phyloP scores from a whole-genome alignment of 2,113 vertebrate genomes.

The Suricata suricatta region DNA sequence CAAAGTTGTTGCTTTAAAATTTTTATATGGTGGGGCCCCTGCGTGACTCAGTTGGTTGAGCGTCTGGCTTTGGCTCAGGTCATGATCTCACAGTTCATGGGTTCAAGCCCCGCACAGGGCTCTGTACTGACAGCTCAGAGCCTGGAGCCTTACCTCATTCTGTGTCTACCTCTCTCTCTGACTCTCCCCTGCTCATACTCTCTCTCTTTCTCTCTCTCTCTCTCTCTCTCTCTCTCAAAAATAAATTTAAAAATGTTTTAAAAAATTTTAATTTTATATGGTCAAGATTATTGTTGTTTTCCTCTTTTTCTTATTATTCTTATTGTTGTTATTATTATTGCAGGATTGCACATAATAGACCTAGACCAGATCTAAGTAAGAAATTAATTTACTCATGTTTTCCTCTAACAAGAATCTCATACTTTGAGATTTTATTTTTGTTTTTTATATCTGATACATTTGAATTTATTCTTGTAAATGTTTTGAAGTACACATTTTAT shows the following conservation, averaged over 20 bases:
- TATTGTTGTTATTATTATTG: not conserved
- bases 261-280: not conserved
- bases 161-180: no score
- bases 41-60: no score
- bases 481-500: not conserved
- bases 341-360: not conserved
- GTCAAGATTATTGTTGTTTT: not conserved
- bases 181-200: no score
- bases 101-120: no score
- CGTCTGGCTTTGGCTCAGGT: no score
- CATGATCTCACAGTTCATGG: no score
- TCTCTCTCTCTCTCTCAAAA: no score
- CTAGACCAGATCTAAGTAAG: not conserved
- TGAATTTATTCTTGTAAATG: not conserved
- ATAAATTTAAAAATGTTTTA: no score
- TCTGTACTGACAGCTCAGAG: no score
- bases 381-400: constrained; percentile 5
- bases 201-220: no score
- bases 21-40: no score
- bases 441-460: not conserved
- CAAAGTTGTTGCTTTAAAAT: not conserved
- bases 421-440: constrained; percentile 14
- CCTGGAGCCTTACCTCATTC: no score
- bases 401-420: not conserved
- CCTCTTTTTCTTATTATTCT: not conserved